phyloP scores from a whole-genome alignment of 2,888 invertebrate species.

The Sepioteuthis lessoniana region DNA sequence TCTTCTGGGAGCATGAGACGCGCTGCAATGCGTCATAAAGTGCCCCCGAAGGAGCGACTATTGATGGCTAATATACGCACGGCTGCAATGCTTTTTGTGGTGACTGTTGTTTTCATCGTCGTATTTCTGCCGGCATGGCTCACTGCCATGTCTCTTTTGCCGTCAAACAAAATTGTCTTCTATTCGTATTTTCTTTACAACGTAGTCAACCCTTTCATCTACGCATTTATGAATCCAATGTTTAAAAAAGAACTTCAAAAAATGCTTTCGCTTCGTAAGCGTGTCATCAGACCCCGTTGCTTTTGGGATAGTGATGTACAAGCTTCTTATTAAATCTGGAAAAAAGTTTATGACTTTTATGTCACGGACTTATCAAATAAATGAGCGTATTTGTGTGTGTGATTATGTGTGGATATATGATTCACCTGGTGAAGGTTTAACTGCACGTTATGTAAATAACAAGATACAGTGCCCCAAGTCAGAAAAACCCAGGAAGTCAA shows the following conservation, averaged over 20 bases:
- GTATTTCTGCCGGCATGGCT: slow-evolving; percentile 72
- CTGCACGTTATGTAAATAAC: too few relatives aligned
- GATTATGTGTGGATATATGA: not conserved
- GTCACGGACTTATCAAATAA: too few relatives aligned
- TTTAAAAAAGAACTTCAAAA: slow-evolving; percentile 68
- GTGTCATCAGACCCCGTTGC: not conserved
- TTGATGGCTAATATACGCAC: slow-evolving; percentile 71
- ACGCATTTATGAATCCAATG: slow-evolving; percentile 74
- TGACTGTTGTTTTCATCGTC: slow-evolving; percentile 72
- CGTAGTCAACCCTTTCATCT: slow-evolving; percentile 73
- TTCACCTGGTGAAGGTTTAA: too few relatives aligned
- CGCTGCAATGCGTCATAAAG: slow-evolving; percentile 41
- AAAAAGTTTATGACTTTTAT: not conserved
- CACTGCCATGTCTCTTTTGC: slow-evolving; percentile 64
- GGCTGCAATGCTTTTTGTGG: slow-evolving; percentile 74
- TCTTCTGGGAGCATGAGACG: slow-evolving; percentile 40
- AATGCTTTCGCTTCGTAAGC: slow-evolving; percentile 53
- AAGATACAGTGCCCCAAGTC: too few relatives aligned
- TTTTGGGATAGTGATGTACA: slow-evolving; percentile 34
- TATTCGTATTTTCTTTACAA: slow-evolving; percentile 74
- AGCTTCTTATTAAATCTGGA: not conserved
- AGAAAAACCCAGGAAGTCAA: too few relatives aligned
- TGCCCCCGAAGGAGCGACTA: slow-evolving; percentile 56
- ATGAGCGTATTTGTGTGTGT: not conserved
- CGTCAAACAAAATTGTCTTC: slow-evolving; percentile 65